phyloP scores from a whole-genome alignment of 2,888 invertebrate genomes.

The Eumacrocentrus americanus region DNA sequence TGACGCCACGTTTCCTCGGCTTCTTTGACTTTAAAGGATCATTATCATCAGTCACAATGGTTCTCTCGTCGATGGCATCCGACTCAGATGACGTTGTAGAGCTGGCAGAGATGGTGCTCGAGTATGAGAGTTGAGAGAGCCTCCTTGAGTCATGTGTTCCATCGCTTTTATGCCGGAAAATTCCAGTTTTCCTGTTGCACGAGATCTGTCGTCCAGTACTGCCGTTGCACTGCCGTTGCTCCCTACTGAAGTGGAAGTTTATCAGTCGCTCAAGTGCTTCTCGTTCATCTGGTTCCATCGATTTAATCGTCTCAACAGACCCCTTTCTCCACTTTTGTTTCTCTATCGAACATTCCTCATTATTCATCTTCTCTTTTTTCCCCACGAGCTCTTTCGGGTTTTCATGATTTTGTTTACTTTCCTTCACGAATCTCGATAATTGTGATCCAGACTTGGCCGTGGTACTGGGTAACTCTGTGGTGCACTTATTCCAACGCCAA shows the following conservation, averaged over 20 bases:
- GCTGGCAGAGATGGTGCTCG: conserved; percentile 1
- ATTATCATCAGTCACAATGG: conserved; percentile 3
- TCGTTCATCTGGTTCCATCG: conserved; percentile 21
- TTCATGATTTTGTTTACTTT: conserved; percentile 5
- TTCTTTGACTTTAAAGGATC: conserved; percentile 6
- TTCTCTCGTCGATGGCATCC: conserved; percentile 29
- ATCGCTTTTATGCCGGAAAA: conserved; percentile 1
- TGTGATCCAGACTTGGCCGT: background rate
- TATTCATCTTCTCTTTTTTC: conserved; percentile 16
- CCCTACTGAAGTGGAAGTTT: conserved; percentile 20
- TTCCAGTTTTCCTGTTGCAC: background rate
- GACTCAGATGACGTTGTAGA: conserved; percentile 16
- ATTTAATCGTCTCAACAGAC: background rate
- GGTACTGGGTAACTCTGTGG: background rate
- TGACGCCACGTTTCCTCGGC: conserved; percentile 39
- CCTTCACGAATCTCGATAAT: background rate
- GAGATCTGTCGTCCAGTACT: conserved; percentile 7
- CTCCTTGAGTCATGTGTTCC: background rate
- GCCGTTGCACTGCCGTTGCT: background rate
- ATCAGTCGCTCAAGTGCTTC: conserved; percentile 23
- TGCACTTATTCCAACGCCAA: conserved; percentile 30
- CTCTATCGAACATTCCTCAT: background rate
- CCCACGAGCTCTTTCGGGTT: background rate
- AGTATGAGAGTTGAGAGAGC: background rate
- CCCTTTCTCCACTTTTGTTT: background rate